Evolutionary conservation across 2,888 invertebrate genomes (phyloP).

Genomic region (Prosopocoilus inquinatus): DNA sequence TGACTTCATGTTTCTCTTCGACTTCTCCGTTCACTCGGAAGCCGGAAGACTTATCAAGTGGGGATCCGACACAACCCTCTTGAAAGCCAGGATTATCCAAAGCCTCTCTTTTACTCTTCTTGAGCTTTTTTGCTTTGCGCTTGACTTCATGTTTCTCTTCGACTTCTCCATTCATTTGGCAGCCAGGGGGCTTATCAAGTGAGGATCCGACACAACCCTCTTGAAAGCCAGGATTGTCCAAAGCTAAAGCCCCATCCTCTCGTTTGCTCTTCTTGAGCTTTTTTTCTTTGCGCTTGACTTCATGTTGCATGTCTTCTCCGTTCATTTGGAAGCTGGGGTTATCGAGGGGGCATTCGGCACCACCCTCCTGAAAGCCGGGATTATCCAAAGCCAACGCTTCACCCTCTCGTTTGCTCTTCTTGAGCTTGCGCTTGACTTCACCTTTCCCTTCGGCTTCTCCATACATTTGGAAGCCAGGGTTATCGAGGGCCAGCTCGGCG

Average conservation of each 20-base stretch:
- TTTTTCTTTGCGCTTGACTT: constrained; percentile 10
- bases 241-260: no score
- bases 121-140: constrained; percentile 21
- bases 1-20: not conserved
- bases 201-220: not conserved
- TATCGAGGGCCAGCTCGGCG: constrained; percentile 1
- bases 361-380: no score
- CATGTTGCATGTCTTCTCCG: no score
- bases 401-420: no score
- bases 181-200: not conserved
- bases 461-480: no score
- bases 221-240: no score
- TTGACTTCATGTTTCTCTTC: constrained; percentile 4
- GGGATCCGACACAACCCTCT: constrained; percentile 1
- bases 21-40: no score
- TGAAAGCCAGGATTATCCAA: constrained; percentile 15
- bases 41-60: not conserved
- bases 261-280: constrained; percentile 21
- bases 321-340: constrained; percentile 1
- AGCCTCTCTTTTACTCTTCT: constrained; percentile 14
- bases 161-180: constrained; percentile 26
- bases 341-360: no score
- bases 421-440: no score
- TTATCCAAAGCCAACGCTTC: no score
- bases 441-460: no score